These are phyloP conservation scores for Macroramphosus scolopax DNA, from an alignment of 2,797 vertebrate species.

Conservation along the genomic window DNA sequence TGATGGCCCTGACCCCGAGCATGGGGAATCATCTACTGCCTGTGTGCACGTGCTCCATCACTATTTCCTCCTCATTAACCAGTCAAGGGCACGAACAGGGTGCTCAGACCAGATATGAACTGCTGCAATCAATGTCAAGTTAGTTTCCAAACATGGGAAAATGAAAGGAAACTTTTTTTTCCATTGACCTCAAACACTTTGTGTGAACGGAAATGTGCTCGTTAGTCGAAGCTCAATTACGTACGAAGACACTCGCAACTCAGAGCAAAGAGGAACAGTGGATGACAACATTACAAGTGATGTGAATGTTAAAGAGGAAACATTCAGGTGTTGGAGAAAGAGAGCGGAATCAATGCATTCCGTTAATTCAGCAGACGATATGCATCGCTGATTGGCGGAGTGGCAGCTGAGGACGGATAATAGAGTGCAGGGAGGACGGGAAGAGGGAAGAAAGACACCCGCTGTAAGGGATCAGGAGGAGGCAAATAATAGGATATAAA, in stretches of 20 bases:
- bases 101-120: no score
- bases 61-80: no score
- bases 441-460: slow-evolving; percentile 16
- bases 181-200: no score
- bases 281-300: slow-evolving; percentile 4
- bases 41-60: no score
- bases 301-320: slow-evolving; percentile 19
- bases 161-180: no score
- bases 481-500: slow-evolving; percentile 30
- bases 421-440: slow-evolving; percentile 5
- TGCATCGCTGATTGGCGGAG: slow-evolving; percentile 45
- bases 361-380: slow-evolving; percentile 35
- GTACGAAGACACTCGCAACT: slow-evolving; percentile 6
- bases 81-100: no score
- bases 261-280: slow-evolving; percentile 9
- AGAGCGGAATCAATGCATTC: slow-evolving; percentile 23
- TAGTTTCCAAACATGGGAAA: no score
- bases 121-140: no score
- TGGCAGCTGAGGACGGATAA: slow-evolving; percentile 43
- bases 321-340: slow-evolving; percentile 8
- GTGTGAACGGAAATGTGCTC: no score
- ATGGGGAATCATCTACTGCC: no score
- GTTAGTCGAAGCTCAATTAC: no score
- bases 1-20: no score
- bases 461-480: slow-evolving; percentile 10